These are phyloP conservation scores for Globodera ellingtonae DNA, from an alignment of 1,140 invertebrate genomes.

Conservation along the genomic window DNA sequence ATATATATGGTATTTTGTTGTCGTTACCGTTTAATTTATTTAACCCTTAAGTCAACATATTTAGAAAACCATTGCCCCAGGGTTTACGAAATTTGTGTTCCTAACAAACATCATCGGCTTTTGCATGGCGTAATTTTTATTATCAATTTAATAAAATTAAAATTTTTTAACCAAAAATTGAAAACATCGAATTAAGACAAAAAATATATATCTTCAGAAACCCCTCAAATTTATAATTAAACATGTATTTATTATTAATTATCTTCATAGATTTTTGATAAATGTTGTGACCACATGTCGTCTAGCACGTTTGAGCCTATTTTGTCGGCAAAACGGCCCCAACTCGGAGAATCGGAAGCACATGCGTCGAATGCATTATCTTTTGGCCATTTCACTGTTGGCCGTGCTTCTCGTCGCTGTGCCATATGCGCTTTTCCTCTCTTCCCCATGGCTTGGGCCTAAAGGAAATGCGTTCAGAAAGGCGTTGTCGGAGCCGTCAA, in stretches of 20 bases:
- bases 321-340: slow-evolving; percentile 22
- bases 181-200: too few relatives aligned
- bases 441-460: slow-evolving; percentile 34
- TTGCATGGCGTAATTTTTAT: neutral
- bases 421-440: slow-evolving; percentile 36
- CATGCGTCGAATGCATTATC: slow-evolving; percentile 35
- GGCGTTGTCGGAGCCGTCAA: slow-evolving; percentile 27
- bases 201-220: too few relatives aligned
- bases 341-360: slow-evolving; percentile 36
- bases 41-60: neutral
- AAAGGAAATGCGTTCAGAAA: slow-evolving; percentile 38
- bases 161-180: neutral
- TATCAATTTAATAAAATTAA: neutral
- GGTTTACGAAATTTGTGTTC: neutral
- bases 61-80: neutral
- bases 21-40: neutral
- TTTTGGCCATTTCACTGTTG: slow-evolving; percentile 43
- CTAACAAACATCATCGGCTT: neutral
- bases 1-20: too few relatives aligned
- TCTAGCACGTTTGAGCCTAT: slow-evolving; percentile 4
- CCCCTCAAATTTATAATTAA: too few relatives aligned
- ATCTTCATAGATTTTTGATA: slow-evolving; percentile 18
- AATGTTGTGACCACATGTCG: slow-evolving; percentile 35
- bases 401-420: slow-evolving; percentile 34
- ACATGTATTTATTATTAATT: too few relatives aligned